A percentile compares a stretch with the other conserved stretches of the same genome.
Evolutionary conservation across 2,113 vertebrate genomes (phyloP).

Genomic region (Peromyscus maniculatus): DNA sequence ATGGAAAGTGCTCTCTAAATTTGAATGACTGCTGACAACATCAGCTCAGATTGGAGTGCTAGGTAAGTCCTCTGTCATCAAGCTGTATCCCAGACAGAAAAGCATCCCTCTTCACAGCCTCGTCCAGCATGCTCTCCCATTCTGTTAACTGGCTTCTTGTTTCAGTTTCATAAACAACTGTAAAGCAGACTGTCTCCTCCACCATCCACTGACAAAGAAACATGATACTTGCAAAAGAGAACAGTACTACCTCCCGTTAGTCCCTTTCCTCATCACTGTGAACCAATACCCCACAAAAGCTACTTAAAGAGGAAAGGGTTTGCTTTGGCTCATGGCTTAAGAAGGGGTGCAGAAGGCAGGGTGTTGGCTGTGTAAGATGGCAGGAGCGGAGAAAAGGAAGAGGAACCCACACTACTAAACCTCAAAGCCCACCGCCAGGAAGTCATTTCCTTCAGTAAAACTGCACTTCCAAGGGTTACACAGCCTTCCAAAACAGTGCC

Average conservation of each 20-base stretch:
- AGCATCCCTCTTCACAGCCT: neutral
- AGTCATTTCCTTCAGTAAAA: neutral
- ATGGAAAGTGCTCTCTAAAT: constrained; percentile 13
- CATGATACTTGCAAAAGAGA: neutral
- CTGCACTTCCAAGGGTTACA: neutral
- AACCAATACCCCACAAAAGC: neutral
- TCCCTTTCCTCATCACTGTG: neutral
- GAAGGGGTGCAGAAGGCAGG: neutral
- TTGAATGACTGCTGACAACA: neutral
- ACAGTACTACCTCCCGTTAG: neutral
- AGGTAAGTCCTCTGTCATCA: neutral
- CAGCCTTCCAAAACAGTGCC: neutral
- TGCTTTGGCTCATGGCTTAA: neutral
- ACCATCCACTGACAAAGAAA: neutral
- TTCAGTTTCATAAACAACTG: neutral
- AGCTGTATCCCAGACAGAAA: neutral
- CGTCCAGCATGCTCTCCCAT: neutral
- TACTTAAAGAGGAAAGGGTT: neutral
- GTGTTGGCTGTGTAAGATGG: neutral
- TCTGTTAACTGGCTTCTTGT: neutral
- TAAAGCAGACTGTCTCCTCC: neutral
- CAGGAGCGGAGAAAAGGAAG: neutral
- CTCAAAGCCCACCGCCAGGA: neutral
- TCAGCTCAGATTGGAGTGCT: neutral
- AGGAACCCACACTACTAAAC: neutral